Evolutionary conservation across 2,888 invertebrate species (phyloP).

Genomic region (Synanthedon formicaeformis): DNA sequence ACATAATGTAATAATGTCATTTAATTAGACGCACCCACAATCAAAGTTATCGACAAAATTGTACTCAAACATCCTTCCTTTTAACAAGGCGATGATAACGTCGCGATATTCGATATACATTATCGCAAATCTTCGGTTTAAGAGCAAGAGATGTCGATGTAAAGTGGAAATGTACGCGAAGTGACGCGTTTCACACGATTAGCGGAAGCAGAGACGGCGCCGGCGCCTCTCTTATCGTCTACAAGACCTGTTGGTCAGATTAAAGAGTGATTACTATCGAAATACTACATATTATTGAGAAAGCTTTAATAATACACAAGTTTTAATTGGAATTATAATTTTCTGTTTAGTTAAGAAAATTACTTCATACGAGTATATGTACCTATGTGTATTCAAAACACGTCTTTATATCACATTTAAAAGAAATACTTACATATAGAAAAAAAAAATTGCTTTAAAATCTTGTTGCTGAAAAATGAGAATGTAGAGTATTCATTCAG

Average conservation of each 20-base stretch:
- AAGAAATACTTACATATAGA: no score
- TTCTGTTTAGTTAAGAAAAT: background rate
- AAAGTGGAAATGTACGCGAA: conserved; percentile 39
- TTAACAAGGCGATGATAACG: conserved; percentile 18
- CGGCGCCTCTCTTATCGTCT: conserved; percentile 18
- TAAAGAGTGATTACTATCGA: conserved; percentile 8
- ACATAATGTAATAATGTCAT: conserved; percentile 3
- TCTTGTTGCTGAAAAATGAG: no score
- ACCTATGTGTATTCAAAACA: no score
- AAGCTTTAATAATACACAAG: background rate
- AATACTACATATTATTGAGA: background rate
- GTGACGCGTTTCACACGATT: conserved; percentile 33
- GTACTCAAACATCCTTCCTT: background rate
- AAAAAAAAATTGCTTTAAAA: no score
- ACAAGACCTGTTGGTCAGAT: conserved; percentile 19
- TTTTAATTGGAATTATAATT: background rate
- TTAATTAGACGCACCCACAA: conserved; percentile 12
- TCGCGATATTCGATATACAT: conserved; percentile 32
- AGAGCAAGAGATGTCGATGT: conserved; percentile 27
- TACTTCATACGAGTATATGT: no score
- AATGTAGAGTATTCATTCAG: no score
- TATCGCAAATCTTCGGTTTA: conserved; percentile 32
- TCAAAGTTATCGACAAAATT: conserved; percentile 6
- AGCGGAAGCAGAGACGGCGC: conserved; percentile 22
- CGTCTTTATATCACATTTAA: no score